These are phyloP conservation scores for Eulemur macaco DNA, from an alignment of 2,113 vertebrate species.

Conservation along the genomic window DNA sequence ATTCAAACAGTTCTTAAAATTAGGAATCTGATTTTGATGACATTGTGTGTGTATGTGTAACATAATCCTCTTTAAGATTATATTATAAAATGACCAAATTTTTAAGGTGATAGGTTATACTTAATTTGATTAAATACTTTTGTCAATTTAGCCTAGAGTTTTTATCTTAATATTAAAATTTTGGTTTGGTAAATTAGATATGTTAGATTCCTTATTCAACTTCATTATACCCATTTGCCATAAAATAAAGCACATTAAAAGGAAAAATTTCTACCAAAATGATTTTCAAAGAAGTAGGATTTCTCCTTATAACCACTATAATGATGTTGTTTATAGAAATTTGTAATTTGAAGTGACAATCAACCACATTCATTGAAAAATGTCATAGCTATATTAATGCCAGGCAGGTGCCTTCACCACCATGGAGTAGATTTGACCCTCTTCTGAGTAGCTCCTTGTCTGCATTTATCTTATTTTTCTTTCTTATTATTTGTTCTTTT, in stretches of 20 bases:
- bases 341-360: not conserved
- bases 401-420: not conserved
- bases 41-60: not conserved
- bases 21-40: not conserved
- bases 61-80: not conserved
- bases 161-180: not conserved
- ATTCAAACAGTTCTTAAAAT: slow-evolving; percentile 50
- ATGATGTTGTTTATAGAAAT: not conserved
- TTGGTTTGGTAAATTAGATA: slow-evolving; percentile 29
- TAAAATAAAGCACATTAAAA: not conserved
- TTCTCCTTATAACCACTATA: not conserved
- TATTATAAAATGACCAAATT: not conserved
- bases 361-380: not conserved
- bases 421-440: not conserved
- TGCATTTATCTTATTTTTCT: not conserved
- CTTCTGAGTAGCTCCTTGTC: not conserved
- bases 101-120: not conserved
- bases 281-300: not conserved
- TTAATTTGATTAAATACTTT: not conserved
- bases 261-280: not conserved
- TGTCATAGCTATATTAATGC: not conserved
- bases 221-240: not conserved
- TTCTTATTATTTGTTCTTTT: not conserved
- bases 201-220: slow-evolving; percentile 21
- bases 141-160: not conserved